phyloP scores from a whole-genome alignment of 2,113 vertebrate genomes.

The Oxygymnocypris stewartii region DNA sequence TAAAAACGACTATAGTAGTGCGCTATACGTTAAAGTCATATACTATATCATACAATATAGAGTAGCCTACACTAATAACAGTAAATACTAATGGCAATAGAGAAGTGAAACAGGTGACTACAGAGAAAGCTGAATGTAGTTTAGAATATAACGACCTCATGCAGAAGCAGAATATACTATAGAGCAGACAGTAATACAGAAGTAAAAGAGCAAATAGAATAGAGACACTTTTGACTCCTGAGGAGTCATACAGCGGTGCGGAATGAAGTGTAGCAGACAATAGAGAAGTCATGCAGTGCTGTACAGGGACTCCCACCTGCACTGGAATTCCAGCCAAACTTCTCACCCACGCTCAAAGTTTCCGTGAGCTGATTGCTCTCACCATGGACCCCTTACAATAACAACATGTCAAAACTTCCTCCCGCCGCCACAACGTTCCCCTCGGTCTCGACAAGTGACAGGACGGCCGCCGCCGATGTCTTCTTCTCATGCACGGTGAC shows the following conservation, averaged over 20 bases:
- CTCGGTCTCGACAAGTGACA: not conserved
- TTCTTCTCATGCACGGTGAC: not conserved
- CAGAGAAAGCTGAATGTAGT: not conserved
- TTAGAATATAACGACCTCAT: not conserved
- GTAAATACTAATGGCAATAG: not conserved
- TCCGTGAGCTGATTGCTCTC: slow-evolving; percentile 33
- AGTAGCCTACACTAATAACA: not conserved
- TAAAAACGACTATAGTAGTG: not conserved
- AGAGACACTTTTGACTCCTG: not conserved
- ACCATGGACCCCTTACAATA: slow-evolving; percentile 11
- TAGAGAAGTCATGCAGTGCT: not conserved
- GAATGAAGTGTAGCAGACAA: too few species aligned
- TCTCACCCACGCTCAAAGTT: slow-evolving; percentile 46
- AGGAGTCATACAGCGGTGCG: not conserved
- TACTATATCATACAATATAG: not conserved
- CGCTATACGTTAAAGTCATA: not conserved
- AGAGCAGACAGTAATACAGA: not conserved
- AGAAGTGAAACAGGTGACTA: not conserved
- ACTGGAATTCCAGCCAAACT: slow-evolving; percentile 34
- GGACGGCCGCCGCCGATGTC: not conserved
- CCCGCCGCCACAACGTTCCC: not conserved
- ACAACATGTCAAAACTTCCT: slow-evolving; percentile 30
- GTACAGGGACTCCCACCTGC: slow-evolving; percentile 37
- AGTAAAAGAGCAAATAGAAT: not conserved
- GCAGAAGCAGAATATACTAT: not conserved